Base-by-base conservation (phyloP, 2,797 vertebrate genomes). In the Bovichtus diacanthus region DNA sequence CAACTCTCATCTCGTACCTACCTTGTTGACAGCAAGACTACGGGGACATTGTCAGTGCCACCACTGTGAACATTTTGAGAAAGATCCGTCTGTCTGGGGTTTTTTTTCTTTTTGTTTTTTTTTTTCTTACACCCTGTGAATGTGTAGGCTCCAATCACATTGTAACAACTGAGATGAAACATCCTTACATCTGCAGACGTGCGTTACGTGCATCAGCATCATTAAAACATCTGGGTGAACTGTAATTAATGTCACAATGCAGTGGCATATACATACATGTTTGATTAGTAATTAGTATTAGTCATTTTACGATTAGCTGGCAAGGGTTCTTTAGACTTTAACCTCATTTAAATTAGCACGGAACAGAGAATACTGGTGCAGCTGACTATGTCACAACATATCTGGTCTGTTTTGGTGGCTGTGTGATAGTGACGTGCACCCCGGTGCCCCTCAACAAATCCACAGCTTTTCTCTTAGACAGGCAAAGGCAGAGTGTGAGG, bases 391-490 rank as follows among this genome's bases (percentile, higher is more conserved):
- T 84, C 86, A 87, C 67, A 58, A 85, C 15, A 5, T 68, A 87
- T 89, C 76, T 58, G 55, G 39, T 79, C 50, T 75, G 66, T 75
- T 65, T 66, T 58, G 62, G 70, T 58, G 75, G 70, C 68, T 83
- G 67, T 78, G 74, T 80, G 84, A 86, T 79, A 70, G 60, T 78
- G 81, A 83, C 34, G 60, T 80, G 51, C 79, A 85, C 75, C 70
- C 38, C n/a, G 5, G 43, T 66, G 80, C 74, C 80, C 80, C 67
- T 84, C 77, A 71, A 75, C 86, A 89, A 73, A 80, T 86, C 80
- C 80, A 77, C 83, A 76, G 85, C 79, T 80, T 86, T 82, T 78
- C 87, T 87, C 82, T 54, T 74, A 87, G 83, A 88, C 86, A 76
- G 78, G 73, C 69, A 19, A 76, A 80, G 67, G 73, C 69, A 19